These are phyloP conservation scores for Heteractis magnifica DNA, from an alignment of 92 coral and sea anemone species.

Conservation along the genomic window DNA sequence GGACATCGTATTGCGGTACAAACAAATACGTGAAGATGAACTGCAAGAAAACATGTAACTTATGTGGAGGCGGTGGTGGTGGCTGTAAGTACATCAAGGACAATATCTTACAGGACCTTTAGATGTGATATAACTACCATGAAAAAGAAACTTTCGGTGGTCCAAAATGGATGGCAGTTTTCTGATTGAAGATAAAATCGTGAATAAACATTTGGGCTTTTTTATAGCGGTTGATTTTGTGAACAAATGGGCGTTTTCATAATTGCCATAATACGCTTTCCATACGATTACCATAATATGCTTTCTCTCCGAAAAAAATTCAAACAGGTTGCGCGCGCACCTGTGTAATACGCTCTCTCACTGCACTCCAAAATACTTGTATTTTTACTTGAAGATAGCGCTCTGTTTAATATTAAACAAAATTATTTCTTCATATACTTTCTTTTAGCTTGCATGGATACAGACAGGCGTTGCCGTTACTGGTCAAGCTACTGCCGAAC, in stretches of 20 bases:
- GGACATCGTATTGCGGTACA: constrained; percentile 34
- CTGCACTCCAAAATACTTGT: neutral
- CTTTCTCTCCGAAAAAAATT: too few relatives aligned
- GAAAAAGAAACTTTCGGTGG: too few relatives aligned
- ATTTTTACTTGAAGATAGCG: neutral
- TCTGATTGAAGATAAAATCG: too few relatives aligned
- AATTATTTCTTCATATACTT: neutral
- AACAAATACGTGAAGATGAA: constrained; percentile 40
- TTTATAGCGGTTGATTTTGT: too few relatives aligned
- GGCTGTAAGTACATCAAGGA: neutral
- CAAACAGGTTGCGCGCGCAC: too few relatives aligned
- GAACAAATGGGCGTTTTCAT: too few relatives aligned
- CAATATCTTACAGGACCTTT: neutral
- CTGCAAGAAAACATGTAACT: constrained; percentile 53
- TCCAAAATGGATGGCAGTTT: too few relatives aligned
- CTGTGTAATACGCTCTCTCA: too few relatives aligned
- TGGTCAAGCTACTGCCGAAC: constrained; percentile 51
- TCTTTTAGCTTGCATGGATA: constrained; percentile 15
- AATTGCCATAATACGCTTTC: too few relatives aligned
- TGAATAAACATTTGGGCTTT: too few relatives aligned
- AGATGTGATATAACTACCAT: neutral
- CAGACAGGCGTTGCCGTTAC: constrained; percentile 8
- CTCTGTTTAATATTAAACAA: too few relatives aligned
- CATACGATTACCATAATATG: too few relatives aligned
- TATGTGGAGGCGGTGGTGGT: constrained; percentile 33